A percentile compares a stretch with the other conserved stretches of the same genome.
phyloP scores from a whole-genome alignment of 2,113 vertebrate species.

The Corapipo altera region DNA sequence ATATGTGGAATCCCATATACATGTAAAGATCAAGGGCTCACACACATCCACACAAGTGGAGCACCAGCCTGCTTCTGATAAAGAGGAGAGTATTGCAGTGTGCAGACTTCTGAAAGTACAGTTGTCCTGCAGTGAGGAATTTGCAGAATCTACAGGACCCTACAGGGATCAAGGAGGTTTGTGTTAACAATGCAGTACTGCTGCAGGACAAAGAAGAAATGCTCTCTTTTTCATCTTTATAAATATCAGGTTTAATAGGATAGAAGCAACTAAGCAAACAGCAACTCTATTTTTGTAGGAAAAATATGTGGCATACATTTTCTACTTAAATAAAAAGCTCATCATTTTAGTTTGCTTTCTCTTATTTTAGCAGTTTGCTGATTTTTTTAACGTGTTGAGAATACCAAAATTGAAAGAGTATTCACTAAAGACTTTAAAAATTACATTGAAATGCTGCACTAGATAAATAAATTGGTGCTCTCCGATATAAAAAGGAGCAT shows the following conservation, averaged over 20 bases:
- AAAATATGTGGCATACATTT: background rate
- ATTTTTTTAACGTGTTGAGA: background rate
- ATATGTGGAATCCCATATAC: background rate
- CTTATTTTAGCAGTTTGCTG: background rate
- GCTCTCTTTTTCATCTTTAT: background rate
- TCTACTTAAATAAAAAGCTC: background rate
- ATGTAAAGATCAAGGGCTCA: background rate
- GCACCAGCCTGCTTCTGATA: slow-evolving; percentile 1
- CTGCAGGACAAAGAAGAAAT: background rate
- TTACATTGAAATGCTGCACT: background rate
- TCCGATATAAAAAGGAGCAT: background rate
- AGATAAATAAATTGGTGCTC: background rate
- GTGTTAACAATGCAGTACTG: background rate
- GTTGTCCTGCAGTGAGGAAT: slow-evolving; percentile 49
- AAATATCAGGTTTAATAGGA: background rate
- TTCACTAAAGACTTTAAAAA: background rate
- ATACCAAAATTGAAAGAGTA: background rate
- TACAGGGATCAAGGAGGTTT: slow-evolving; percentile 34
- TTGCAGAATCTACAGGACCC: slow-evolving; percentile 55
- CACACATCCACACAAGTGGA: background rate
- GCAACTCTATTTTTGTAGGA: background rate
- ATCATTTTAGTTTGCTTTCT: background rate
- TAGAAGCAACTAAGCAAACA: background rate
- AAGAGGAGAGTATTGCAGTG: background rate
- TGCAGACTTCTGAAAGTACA: background rate